A percentile compares a stretch with the other conserved stretches of the same genome.
Conservation (phyloP, 2,888 invertebrate genomes). For the Polydesmus complanatus region DNA sequence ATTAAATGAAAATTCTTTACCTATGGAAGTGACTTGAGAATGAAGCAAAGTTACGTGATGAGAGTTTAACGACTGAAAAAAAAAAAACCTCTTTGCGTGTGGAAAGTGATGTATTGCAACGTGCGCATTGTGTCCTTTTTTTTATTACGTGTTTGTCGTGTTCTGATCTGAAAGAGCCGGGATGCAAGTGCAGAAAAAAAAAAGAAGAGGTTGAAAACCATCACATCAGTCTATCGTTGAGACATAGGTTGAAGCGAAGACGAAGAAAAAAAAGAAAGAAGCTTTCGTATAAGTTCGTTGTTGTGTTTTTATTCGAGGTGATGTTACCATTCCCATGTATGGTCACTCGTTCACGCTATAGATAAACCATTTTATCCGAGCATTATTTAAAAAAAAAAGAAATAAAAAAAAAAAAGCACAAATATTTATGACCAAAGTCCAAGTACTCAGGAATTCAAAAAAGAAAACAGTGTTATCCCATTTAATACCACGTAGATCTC, state of each 20-base stretch:
- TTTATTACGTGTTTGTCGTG: not conserved
- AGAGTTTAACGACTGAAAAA: not conserved
- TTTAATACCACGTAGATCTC: not conserved
- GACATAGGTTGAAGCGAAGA: not conserved
- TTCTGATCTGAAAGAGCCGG: not conserved
- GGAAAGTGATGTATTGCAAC: not conserved
- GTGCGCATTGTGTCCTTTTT: not conserved
- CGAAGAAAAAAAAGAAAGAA: not conserved
- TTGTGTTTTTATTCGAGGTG: not conserved
- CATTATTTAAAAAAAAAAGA: not conserved
- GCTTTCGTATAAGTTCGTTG: not conserved
- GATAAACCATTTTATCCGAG: not conserved
- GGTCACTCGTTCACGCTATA: constrained; percentile 7
- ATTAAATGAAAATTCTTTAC: constrained; percentile 36
- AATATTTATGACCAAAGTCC: not conserved
- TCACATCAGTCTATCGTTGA: not conserved
- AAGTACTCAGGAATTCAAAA: not conserved
- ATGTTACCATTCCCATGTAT: constrained; percentile 7
- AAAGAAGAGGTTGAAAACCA: not conserved
- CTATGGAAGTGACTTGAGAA: constrained; percentile 47
- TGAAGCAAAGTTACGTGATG: not conserved
- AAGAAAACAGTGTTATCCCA: not conserved
- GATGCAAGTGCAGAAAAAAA: not conserved
- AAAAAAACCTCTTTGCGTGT: not conserved
- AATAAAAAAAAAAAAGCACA: not conserved